Percentiles rank a stretch among this genome's conserved stretches.
phyloP scores from a whole-genome alignment of 2,113 vertebrate genomes.

The Bufo gargarizans region DNA sequence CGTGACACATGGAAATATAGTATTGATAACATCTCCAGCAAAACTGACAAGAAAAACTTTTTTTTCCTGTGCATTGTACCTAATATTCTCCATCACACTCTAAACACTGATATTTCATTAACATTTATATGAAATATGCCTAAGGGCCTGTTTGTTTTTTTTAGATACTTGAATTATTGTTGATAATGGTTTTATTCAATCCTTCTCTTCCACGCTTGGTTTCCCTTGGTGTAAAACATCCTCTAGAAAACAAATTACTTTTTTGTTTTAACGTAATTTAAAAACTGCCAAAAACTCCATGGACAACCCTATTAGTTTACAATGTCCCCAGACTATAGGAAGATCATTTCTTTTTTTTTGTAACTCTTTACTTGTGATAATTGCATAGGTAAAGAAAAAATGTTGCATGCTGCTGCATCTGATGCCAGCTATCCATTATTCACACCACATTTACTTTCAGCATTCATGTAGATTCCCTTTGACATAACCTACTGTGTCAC shows the following conservation, averaged over 20 bases:
- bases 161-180: constrained; percentile 12
- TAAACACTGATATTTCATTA: constrained; percentile 15
- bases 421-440: constrained; percentile 85
- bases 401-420: constrained; percentile 77
- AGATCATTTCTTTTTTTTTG: constrained; percentile 72
- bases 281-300: background rate
- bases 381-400: constrained; percentile 82
- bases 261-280: constrained; percentile 10
- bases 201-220: background rate
- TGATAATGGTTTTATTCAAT: constrained; percentile 15
- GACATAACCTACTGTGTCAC: constrained; percentile 84
- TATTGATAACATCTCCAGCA: constrained; percentile 19
- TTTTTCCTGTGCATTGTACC: background rate
- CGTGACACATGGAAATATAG: constrained; percentile 9
- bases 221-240: constrained; percentile 45
- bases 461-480: constrained; percentile 83
- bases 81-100: background rate
- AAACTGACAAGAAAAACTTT: background rate
- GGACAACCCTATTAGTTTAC: constrained; percentile 23
- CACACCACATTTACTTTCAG: constrained; percentile 85
- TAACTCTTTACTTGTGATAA: constrained; percentile 79
- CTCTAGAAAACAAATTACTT: constrained; percentile 20
- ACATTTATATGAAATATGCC: constrained; percentile 20
- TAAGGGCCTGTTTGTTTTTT: background rate
- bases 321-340: constrained; percentile 63